Evolutionary conservation across 2,888 invertebrate genomes (phyloP).

Genomic region (Microplitis deprimator): DNA sequence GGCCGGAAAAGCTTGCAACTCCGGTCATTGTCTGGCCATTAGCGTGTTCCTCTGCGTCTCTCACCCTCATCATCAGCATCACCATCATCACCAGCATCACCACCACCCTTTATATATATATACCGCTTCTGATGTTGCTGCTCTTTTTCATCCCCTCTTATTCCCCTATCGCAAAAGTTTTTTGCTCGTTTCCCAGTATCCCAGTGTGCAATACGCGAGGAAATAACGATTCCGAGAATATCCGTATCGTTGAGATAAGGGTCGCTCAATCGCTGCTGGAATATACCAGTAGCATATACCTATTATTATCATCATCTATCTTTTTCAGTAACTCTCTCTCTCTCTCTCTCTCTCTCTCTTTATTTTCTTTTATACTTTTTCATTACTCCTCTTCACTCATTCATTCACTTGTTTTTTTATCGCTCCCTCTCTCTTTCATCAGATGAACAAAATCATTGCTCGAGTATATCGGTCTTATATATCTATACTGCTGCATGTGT

Average conservation of each 20-base stretch:
- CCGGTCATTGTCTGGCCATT: constrained; percentile 60
- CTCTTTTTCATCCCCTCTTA: constrained; percentile 16
- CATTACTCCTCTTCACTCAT: not conserved
- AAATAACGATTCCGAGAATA: constrained; percentile 38
- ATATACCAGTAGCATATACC: constrained; percentile 6
- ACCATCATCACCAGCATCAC: constrained; percentile 4
- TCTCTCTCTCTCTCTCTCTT: not conserved
- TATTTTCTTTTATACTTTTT: constrained; percentile 5
- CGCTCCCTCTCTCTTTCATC: too few species aligned
- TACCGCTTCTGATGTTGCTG: not conserved
- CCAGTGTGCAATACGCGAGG: constrained; percentile 25
- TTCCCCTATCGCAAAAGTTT: constrained; percentile 3
- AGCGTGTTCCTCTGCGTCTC: constrained; percentile 50
- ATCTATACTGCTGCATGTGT: too few species aligned
- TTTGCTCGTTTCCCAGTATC: constrained; percentile 26
- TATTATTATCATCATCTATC: not conserved
- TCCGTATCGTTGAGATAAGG: constrained; percentile 36
- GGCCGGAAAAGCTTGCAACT: constrained; percentile 42
- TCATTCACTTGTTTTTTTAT: too few species aligned
- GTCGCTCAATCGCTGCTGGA: constrained; percentile 19
- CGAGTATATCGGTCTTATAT: too few species aligned
- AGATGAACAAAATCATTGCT: too few species aligned
- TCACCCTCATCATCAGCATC: constrained; percentile 15
- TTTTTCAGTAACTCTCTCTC: not conserved
- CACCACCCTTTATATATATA: not conserved